Evolutionary conservation across 2,888 invertebrate genomes (phyloP), one percentile per base, ranked within the genome.

Genomic region (Sphinx pinastri): DNA sequence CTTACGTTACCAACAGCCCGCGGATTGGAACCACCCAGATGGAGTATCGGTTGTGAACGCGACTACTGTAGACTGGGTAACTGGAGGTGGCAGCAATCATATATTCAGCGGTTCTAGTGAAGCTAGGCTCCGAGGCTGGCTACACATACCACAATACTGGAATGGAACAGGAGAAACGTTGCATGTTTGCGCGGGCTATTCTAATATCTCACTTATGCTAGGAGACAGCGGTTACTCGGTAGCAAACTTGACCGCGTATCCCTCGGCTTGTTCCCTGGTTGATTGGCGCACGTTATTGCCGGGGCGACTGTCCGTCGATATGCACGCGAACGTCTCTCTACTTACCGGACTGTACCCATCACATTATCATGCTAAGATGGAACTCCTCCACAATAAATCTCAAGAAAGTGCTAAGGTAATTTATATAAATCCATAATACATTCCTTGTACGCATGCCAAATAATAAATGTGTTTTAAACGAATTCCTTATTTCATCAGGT

Each of bases 21-120:
- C 97, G 0, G 98, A 99, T 88, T 96, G 96, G 86, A 96, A 96
- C 49, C 97, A 98, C 82, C 99, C 99, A 0, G 99, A 99, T 84
- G 96, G 96, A 74, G 98, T 98, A 16, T 95, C 96, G 0, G 97
- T 98, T 58, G 96, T 98, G 7, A 98, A 98, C 82, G 97, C 97
- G 5, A 98, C 98, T 0, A 96, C 97, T 60, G 97, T 96, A 0
- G 97, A 97, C 79, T 97, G 98, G 88, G 96, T 95, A 47, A 96
- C 96, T 0, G 96, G 97, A 0, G 95, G 96, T 0, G 96, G 96
- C 7, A 95, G 96, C 68, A 95, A 96, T 5, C 95, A 96, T 75
- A 96, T 95, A 10, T 96, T 97, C 80, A 95, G 95, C 14, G 95
- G 95, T 0, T 88, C 96, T 5, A 98, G 97, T 14, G 96, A 97